Percentiles rank a stretch among this genome's conserved stretches.
Evolutionary conservation across 2,113 vertebrate genomes (phyloP).

Genomic region (Cichladusa arquata): DNA sequence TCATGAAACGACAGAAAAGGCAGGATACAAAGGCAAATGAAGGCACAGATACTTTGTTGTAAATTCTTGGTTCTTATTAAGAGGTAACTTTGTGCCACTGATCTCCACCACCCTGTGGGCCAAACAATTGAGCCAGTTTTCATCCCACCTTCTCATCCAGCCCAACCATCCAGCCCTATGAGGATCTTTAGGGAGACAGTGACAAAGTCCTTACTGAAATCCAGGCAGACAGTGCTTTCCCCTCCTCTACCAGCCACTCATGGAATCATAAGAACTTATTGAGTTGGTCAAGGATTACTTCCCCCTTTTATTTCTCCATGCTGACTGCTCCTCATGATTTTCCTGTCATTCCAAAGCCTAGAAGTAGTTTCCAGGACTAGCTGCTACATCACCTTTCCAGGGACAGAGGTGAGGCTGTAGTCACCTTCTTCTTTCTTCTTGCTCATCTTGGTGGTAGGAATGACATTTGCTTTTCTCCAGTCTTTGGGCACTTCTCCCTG

Average conservation of each 20-base stretch:
- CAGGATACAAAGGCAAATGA: background rate
- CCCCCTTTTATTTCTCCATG: background rate
- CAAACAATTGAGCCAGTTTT: background rate
- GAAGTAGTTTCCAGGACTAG: background rate
- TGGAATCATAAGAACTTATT: background rate
- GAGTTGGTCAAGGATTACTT: background rate
- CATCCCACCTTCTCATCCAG: background rate
- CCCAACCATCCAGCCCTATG: fast-evolving
- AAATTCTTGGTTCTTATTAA: background rate
- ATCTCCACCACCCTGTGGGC: background rate
- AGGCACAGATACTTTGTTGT: background rate
- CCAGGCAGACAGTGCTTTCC: background rate
- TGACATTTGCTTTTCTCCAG: background rate
- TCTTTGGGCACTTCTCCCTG: background rate
- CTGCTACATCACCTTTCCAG: background rate
- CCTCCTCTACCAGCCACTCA: background rate
- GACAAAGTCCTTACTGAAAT: background rate
- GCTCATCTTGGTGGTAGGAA: background rate
- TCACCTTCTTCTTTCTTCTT: background rate
- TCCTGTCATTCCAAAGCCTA: background rate
- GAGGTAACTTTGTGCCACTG: fast-evolving
- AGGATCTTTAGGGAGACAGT: background rate
- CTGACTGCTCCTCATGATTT: background rate
- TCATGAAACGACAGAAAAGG: background rate
- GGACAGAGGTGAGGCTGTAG: background rate